phyloP scores from a whole-genome alignment of 2,797 vertebrate species.

The Phalloptychus januarius region DNA sequence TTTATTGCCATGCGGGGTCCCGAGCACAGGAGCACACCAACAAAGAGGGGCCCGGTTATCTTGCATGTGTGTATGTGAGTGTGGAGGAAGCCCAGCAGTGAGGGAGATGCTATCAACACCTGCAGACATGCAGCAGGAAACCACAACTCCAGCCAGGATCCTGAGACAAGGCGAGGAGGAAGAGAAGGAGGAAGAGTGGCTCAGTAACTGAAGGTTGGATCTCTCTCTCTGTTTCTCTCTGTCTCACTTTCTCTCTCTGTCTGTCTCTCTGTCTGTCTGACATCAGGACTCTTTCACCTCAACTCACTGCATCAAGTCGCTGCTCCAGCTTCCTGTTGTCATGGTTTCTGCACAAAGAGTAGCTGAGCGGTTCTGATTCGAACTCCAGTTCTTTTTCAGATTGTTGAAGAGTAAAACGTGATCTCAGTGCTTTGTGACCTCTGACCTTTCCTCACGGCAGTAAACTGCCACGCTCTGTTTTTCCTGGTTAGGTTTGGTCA shows the following conservation, averaged over 20 bases:
- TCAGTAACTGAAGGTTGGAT: conserved; percentile 54
- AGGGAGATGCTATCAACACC: conserved; percentile 85
- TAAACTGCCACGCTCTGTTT: conserved; percentile 46
- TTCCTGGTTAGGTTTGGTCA: conserved; percentile 62
- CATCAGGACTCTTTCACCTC: conserved; percentile 47
- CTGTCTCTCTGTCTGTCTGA: conserved; percentile 45
- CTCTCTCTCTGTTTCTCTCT: conserved; percentile 32
- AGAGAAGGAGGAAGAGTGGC: conserved; percentile 55
- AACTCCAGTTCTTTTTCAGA: not conserved
- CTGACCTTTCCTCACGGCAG: conserved; percentile 19
- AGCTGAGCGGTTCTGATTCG: no score
- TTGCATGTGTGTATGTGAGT: not conserved
- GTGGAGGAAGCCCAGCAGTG: conserved; percentile 82
- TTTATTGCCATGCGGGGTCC: no score
- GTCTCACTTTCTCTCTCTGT: conserved; percentile 31
- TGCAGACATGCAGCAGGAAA: conserved; percentile 86
- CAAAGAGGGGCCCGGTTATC: no score
- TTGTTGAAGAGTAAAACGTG: not conserved
- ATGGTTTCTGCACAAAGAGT: no score
- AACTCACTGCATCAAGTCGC: not conserved
- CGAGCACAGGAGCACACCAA: no score
- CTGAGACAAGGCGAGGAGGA: conserved; percentile 59
- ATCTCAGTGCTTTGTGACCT: conserved; percentile 12
- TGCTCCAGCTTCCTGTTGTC: no score
- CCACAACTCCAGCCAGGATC: conserved; percentile 65